Base-by-base conservation (phyloP, 2,888 invertebrate species). In the Mythimna loreyi region DNA sequence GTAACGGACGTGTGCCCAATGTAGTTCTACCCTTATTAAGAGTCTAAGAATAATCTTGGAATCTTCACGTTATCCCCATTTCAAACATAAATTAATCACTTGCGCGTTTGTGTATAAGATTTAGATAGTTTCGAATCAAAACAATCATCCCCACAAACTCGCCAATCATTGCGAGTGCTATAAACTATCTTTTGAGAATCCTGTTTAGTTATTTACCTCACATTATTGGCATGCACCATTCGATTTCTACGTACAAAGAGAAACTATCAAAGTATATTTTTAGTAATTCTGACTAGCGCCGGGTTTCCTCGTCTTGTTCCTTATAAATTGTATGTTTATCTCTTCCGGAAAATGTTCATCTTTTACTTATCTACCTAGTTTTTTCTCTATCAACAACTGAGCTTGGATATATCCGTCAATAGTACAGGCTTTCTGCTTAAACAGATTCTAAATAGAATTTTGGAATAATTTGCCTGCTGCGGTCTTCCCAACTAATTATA, bases 201-300 rank as follows among this genome's bases (percentile, higher is more conserved):
- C 43, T 52, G 21, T 47, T 47, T 45, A 53, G 28, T 74, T 70
- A 74, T 80, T 80, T 70, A 77, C 57, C 53, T 68, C 21, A 61
- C 25, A 55, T 60, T 67, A 58, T 63, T 64, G 33, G 62, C 67
- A 49, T 55, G 52, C 62, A 60, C 67, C 65, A 64, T 66, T 59
- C 45, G n/a, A 53, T 66, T 82, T 83, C 74, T 63, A 36, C 75
- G 83, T 82, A 80, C 16, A 56, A 50, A 33, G 53, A 72, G 60
- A 75, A n/a, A 63, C 65, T 53, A 82, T 70, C 69, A 53, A 72
- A 66, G 67, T 68, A 80, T 83, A 85, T 83, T 85, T 84, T 80
- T 80, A 82, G 85, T 75, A 47, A 72, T 83, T 83, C 81, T 68
- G 57, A 64, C 63, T 64, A 80, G 33, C 8, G 40, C 55, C 36